A percentile compares a stretch with the other conserved stretches of the same genome.
phyloP scores from a whole-genome alignment of 1,140 invertebrate species.

The Chrysomallon squamiferum region DNA sequence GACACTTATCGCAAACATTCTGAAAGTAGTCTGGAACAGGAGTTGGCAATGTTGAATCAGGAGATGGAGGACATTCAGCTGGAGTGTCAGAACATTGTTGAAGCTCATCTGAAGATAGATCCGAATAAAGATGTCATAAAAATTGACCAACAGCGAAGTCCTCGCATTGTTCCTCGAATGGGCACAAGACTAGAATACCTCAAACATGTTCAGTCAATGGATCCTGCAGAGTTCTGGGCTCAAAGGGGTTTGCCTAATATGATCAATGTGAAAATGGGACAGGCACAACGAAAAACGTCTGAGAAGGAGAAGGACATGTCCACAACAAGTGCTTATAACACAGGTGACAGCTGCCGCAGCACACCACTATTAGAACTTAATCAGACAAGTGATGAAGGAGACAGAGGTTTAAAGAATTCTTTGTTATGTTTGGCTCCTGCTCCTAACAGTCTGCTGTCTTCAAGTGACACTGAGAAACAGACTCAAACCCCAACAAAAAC shows the following conservation, averaged over 20 bases:
- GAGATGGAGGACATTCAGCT: conserved; percentile 69
- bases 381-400: conserved; percentile 56
- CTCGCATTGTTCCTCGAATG: conserved; percentile 61
- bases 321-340: conserved; percentile 73
- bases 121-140: conserved; percentile 8
- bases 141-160: conserved; percentile 46
- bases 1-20: conserved; percentile 45
- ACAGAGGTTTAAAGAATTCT: conserved; percentile 56
- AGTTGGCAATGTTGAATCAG: conserved; percentile 66
- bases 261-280: conserved; percentile 27
- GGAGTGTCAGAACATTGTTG: conserved; percentile 64
- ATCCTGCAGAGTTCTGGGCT: conserved; percentile 13
- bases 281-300: conserved; percentile 11
- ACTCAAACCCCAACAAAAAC: conserved; percentile 53
- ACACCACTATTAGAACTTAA: conserved; percentile 71
- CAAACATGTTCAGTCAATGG: conserved; percentile 47
- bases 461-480: conserved; percentile 58
- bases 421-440: conserved; percentile 55
- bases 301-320: conserved; percentile 45
- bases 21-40: conserved; percentile 65
- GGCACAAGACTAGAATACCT: conserved; percentile 67
- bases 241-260: background rate
- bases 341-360: conserved; percentile 77
- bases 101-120: conserved; percentile 38
- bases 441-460: conserved; percentile 32